Evolutionary conservation across 2,888 invertebrate species (phyloP).

Genomic region (Alloplasta piceator): DNA sequence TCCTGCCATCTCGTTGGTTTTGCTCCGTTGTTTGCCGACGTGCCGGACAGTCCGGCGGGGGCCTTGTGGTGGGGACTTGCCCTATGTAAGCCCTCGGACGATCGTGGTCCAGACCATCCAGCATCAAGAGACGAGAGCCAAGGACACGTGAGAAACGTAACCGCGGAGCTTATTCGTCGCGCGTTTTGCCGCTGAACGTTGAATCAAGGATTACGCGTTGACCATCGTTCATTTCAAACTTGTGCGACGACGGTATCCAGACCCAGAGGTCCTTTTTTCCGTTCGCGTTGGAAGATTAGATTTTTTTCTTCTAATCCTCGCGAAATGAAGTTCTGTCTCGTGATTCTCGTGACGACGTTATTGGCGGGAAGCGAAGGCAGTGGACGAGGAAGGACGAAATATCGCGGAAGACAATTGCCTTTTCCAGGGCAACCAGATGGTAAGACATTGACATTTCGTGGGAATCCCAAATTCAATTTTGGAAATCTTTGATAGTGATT

Average conservation of each 20-base stretch:
- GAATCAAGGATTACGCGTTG: conserved; percentile 54
- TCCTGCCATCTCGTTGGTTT: conserved; percentile 39
- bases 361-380: conserved; percentile 68
- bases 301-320: conserved; percentile 5
- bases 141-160: conserved; percentile 72
- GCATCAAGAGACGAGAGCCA: conserved; percentile 80
- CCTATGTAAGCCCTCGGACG: conserved; percentile 83
- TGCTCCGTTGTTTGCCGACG: conserved; percentile 53
- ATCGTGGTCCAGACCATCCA: conserved; percentile 82
- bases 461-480: too few relatives aligned
- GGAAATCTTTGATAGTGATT: too few relatives aligned
- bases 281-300: background rate
- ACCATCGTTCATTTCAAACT: background rate
- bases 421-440: conserved; percentile 74
- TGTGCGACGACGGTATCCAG: background rate
- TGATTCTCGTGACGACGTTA: conserved; percentile 66
- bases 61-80: conserved; percentile 80
- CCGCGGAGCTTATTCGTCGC: conserved; percentile 31
- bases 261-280: too few relatives aligned
- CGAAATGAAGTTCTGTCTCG: conserved; percentile 68
- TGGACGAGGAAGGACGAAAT: conserved; percentile 59
- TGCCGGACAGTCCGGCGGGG: conserved; percentile 31
- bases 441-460: conserved; percentile 64
- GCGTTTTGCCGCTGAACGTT: conserved; percentile 13
- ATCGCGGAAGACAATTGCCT: conserved; percentile 71